Base-by-base conservation (phyloP, 2,888 invertebrate species). In the Papilio demoleus region DNA sequence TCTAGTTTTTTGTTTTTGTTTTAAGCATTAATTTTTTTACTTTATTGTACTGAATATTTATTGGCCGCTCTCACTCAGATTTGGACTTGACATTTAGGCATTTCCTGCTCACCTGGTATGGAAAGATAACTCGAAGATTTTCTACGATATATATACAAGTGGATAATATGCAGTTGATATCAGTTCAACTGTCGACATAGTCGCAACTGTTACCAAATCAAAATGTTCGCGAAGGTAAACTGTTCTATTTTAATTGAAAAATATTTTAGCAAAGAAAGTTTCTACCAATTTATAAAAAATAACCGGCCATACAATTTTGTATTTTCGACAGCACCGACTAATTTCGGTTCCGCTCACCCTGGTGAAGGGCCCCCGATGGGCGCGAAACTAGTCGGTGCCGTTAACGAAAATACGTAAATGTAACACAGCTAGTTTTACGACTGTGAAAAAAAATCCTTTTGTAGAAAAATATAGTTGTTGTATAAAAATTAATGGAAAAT, bases 221-320 rank as follows among this genome's bases (percentile, higher is more conserved):
- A 84, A 78, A 88, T 88, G 88, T 79, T 86, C 81, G 87, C 83
- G 80, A 88, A 88, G 88, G 88, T 88, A 82, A 83, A 34, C 59
- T 65, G 47, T n/a, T 17, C 45, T 61, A 22, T 6, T 60, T 71
- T n/a, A 58, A 14, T 40, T 42, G 31, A 42, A 60, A 14, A 45
- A 11, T 27, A 17, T 59, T 31, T 6, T 17, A 34, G n/a, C 31
- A 56, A 11, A 34, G 5, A 59, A 34, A 17, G 17, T 17, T 9
- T 4, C 5, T 9, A 34, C 1, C 17, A 17, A 14, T 34, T 56
- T 1, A n/a, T n/a, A n/a, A n/a, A n/a, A n/a, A n/a, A n/a, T n/a
- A n/a, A n/a, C n/a, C n/a, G n/a, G n/a, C n/a, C n/a, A n/a, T n/a
- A n/a, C n/a, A n/a, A n/a, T n/a, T n/a, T n/a, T n/a, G n/a, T n/a